Conservation (phyloP, 2,113 vertebrate genomes). For the Nansenia antarctica region DNA sequence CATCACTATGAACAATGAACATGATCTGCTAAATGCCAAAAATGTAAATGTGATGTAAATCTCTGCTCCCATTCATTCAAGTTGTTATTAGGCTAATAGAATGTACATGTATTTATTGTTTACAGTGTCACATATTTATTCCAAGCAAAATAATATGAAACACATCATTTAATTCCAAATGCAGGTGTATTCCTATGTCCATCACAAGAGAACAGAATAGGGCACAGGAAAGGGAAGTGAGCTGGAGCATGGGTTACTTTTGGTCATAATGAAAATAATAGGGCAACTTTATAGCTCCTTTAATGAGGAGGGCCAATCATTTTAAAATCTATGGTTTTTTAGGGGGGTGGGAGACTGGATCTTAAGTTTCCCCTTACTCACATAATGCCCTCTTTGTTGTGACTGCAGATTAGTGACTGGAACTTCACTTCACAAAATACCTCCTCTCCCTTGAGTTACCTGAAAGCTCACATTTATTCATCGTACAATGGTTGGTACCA, state of each 20-base stretch:
- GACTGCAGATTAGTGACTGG: conserved; percentile 70
- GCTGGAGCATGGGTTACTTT: background rate
- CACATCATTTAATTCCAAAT: background rate
- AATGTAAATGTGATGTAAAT: too few relatives aligned
- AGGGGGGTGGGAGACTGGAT: conserved; percentile 31
- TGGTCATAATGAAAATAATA: conserved; percentile 54
- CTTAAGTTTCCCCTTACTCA: conserved; percentile 74
- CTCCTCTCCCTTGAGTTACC: conserved; percentile 68
- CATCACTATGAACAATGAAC: too few relatives aligned
- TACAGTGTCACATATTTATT: too few relatives aligned
- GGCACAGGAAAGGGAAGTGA: background rate
- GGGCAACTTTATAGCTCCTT: conserved; percentile 61
- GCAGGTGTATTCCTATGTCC: background rate
- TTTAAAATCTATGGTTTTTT: conserved; percentile 51
- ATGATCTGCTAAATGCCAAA: too few relatives aligned
- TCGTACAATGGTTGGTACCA: conserved; percentile 66
- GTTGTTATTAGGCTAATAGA: background rate
- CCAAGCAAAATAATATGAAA: background rate
- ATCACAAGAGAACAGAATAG: conserved; percentile 1
- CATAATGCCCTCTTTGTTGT: conserved; percentile 85
- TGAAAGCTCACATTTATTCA: conserved; percentile 73
- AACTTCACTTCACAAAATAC: conserved; percentile 68
- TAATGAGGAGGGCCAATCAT: conserved; percentile 77
- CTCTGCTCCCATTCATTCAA: too few relatives aligned
- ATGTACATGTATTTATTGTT: background rate